phyloP scores from a whole-genome alignment of 2,888 invertebrate genomes.

The Troglohyphantes excavatus region DNA sequence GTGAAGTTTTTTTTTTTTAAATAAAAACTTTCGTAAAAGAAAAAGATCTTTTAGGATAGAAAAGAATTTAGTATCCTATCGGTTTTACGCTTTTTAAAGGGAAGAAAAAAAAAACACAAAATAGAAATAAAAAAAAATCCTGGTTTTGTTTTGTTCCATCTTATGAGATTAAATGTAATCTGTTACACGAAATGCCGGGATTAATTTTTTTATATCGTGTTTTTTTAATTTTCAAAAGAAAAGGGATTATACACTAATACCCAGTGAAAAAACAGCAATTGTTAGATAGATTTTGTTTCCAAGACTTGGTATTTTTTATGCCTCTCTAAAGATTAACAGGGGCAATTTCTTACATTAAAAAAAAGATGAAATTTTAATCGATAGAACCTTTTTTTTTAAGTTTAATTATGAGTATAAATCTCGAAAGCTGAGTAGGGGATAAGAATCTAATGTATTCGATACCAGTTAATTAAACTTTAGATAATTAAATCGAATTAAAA shows the following conservation, averaged over 20 bases:
- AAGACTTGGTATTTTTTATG: not conserved
- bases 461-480: constrained; percentile 16
- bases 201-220: constrained; percentile 47
- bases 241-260: constrained; percentile 46
- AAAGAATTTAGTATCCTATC: constrained; percentile 46
- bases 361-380: constrained; percentile 18
- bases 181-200: constrained; percentile 63
- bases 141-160: constrained; percentile 32
- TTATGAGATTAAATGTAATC: constrained; percentile 65
- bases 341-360: not conserved
- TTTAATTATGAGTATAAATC: constrained; percentile 26
- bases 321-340: not conserved
- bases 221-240: constrained; percentile 51
- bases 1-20: constrained; percentile 42
- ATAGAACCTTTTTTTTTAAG: not conserved
- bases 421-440: not conserved
- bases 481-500: constrained; percentile 8
- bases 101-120: constrained; percentile 10
- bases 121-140: not conserved
- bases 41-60: constrained; percentile 19
- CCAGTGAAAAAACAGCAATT: constrained; percentile 10
- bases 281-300: constrained; percentile 29
- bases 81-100: constrained; percentile 51
- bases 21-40: constrained; percentile 44
- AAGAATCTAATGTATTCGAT: not conserved